phyloP scores from a whole-genome alignment of 2,113 vertebrate genomes.

The Motacilla tschutschensis region DNA sequence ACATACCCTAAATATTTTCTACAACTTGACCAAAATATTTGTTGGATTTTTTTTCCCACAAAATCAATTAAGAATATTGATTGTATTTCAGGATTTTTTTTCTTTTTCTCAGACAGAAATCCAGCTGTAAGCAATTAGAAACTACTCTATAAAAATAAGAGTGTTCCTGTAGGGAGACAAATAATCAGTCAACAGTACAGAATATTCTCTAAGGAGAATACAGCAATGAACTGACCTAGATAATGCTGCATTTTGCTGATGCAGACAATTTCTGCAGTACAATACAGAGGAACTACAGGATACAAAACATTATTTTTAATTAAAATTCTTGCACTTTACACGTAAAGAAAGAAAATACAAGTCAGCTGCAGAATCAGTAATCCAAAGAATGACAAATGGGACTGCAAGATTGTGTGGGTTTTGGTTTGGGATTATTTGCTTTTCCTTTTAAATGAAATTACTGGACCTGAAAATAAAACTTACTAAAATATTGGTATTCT shows the following conservation, averaged over 20 bases:
- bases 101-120: background rate
- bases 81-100: background rate
- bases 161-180: background rate
- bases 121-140: background rate
- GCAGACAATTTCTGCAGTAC: background rate
- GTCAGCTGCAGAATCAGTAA: background rate
- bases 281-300: background rate
- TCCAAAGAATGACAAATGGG: background rate
- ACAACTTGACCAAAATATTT: background rate
- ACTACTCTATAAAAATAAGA: background rate
- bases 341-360: background rate
- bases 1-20: background rate
- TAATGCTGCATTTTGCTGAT: background rate
- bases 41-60: background rate
- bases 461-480: background rate
- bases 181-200: background rate
- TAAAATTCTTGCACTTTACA: background rate
- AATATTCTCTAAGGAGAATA: background rate
- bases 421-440: background rate
- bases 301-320: background rate
- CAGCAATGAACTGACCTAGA: background rate
- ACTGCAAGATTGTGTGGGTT: background rate
- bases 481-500: background rate
- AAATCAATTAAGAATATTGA: background rate
- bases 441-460: background rate